Conservation (phyloP, 2,888 invertebrate genomes). For the Lasioglossum lativentre region DNA sequence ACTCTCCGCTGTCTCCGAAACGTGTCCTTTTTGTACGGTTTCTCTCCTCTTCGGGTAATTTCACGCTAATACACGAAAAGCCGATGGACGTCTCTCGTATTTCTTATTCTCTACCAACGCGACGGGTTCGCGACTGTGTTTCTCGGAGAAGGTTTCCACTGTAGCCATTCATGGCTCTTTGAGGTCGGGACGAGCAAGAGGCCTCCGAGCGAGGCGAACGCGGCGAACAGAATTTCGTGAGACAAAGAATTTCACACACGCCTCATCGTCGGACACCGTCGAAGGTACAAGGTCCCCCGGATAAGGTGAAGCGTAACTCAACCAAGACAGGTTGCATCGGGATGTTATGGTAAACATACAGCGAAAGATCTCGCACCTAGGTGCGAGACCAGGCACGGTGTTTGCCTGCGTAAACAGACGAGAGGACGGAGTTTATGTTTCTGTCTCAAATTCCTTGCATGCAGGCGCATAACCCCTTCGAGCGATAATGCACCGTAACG, state of each 20-base stretch:
- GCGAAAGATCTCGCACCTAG: slow-evolving; percentile 84
- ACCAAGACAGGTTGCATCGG: slow-evolving; percentile 82
- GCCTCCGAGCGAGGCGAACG: slow-evolving; percentile 1
- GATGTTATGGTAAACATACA: slow-evolving; percentile 82
- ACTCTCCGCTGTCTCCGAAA: background rate
- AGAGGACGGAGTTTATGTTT: slow-evolving; percentile 81
- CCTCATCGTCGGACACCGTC: slow-evolving; percentile 54
- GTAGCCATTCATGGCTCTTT: slow-evolving; percentile 1
- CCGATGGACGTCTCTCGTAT: background rate
- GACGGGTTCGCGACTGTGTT: slow-evolving; percentile 24
- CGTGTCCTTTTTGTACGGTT: background rate
- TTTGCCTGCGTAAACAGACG: slow-evolving; percentile 81
- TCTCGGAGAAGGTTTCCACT: slow-evolving; percentile 20
- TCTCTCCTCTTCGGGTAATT: slow-evolving; percentile 3
- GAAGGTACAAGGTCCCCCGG: slow-evolving; percentile 67
- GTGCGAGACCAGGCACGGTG: slow-evolving; percentile 82
- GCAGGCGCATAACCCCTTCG: slow-evolving; percentile 73
- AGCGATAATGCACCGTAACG: slow-evolving; percentile 74
- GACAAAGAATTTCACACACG: slow-evolving; percentile 73
- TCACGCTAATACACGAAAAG: slow-evolving; percentile 17
- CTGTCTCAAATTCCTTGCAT: slow-evolving; percentile 83
- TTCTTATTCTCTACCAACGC: slow-evolving; percentile 1
- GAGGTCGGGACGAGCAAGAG: background rate
- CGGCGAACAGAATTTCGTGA: slow-evolving; percentile 59
- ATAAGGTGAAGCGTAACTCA: slow-evolving; percentile 72